phyloP scores from a whole-genome alignment of 35 echinoderm and acorn worm species.

The Ophiothrix spiculata region DNA sequence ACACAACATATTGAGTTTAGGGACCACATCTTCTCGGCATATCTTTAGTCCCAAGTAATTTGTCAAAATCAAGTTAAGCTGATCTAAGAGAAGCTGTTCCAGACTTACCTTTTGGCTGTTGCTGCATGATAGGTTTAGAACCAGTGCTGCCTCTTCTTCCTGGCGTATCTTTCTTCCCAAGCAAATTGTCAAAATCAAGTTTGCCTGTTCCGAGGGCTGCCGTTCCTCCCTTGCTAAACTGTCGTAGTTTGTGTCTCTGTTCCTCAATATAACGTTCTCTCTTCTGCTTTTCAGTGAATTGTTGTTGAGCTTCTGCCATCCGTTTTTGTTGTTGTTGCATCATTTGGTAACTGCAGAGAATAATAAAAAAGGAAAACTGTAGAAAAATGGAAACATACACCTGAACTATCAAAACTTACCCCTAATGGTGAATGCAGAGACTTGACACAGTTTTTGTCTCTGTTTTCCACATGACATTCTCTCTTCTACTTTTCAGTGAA shows the following conservation, averaged over 20 bases:
- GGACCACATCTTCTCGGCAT: no score
- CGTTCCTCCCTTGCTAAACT: conserved; percentile 45
- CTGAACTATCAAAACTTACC: no score
- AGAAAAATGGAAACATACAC: no score
- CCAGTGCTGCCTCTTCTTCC: neutral
- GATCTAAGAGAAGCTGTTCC: no score
- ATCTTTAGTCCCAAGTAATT: no score
- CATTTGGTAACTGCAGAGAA: neutral
- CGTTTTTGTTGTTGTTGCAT: conserved; percentile 12
- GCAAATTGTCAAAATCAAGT: neutral
- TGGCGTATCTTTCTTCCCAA: neutral
- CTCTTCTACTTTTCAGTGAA: no score
- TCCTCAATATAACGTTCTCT: conserved; percentile 67
- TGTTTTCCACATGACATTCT: no score
- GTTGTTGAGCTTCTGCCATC: conserved; percentile 29
- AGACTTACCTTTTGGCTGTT: neutral
- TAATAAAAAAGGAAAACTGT: neutral
- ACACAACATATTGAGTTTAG: no score
- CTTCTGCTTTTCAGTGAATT: conserved; percentile 46
- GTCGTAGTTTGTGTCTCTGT: conserved; percentile 54
- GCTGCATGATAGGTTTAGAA: neutral
- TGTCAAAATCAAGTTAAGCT: no score
- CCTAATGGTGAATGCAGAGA: no score
- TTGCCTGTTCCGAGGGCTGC: conserved; percentile 9
- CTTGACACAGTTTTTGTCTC: no score